These are phyloP conservation scores for Sus cebifrons DNA, from an alignment of 2,797 vertebrate genomes.

Conservation along the genomic window DNA sequence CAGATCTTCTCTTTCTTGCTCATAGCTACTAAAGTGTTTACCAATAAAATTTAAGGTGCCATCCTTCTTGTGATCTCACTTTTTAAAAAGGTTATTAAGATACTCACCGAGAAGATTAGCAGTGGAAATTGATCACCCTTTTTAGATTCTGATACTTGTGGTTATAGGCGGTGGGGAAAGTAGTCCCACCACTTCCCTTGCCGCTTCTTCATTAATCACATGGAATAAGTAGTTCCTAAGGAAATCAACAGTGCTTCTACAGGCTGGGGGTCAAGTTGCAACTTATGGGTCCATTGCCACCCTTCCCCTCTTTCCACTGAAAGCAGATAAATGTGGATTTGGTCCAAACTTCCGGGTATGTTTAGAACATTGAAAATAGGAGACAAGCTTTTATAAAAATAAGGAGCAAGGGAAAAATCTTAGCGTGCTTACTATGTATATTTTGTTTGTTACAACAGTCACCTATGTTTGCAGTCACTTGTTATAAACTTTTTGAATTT, in stretches of 20 bases:
- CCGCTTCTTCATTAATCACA: not conserved
- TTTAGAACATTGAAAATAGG: slow-evolving; percentile 60
- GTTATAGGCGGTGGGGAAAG: not conserved
- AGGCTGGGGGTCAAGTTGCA: not conserved
- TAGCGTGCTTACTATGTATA: not conserved
- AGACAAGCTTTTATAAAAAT: slow-evolving; percentile 67
- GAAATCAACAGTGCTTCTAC: not conserved
- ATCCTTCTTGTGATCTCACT: not conserved
- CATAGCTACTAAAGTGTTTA: slow-evolving; percentile 27
- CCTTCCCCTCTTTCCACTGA: slow-evolving; percentile 41
- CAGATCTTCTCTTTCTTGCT: slow-evolving; percentile 35
- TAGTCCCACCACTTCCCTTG: not conserved
- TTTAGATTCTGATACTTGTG: slow-evolving; percentile 27
- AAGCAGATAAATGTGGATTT: slow-evolving; percentile 53
- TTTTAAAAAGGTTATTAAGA: slow-evolving; percentile 32
- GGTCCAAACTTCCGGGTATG: slow-evolving; percentile 38
- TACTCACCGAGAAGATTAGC: slow-evolving; percentile 1
- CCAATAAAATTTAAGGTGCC: slow-evolving; percentile 3
- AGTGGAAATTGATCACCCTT: not conserved
- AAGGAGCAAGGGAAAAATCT: slow-evolving; percentile 60
- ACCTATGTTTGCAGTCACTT: slow-evolving; percentile 29
- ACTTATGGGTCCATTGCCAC: not conserved
- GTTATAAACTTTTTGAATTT: slow-evolving; percentile 25
- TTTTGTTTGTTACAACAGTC: slow-evolving; percentile 9
- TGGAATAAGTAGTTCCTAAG: not conserved